Base-by-base conservation (phyloP, 1,140 invertebrate genomes). In the Oryctes rhinoceros region DNA sequence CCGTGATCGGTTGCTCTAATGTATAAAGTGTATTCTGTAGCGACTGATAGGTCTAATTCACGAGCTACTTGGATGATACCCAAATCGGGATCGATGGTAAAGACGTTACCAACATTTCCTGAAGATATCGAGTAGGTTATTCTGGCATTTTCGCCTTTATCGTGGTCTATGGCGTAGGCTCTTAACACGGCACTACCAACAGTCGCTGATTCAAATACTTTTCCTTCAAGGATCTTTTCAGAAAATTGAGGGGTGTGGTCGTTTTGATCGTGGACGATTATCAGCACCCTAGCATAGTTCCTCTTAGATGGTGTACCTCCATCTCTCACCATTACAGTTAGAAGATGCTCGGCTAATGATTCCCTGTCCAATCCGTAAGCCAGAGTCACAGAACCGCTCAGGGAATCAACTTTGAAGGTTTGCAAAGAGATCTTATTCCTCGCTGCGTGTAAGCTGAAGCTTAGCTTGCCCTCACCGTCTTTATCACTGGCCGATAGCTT, bases 321-420 rank as follows among this genome's bases (percentile, higher is more conserved):
- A 88, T 99, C 97, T 82, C 94, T 93, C 0, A 96, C 96, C 91
- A 96, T 95, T 4, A 98, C 93, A 0, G 95, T 98, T 48, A 98
- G 86, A 47, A 96, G 91, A 88, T 98, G 97, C 49, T 94, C 91
- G 30, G 92, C 91, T 6, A 94, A 93, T 20, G 93, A 93, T 88
- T 98, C 96, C 85, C 94, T 44, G 86, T 97, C 95, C 30, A 97
- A 88, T 24, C 90, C 88, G 81, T 93, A 91, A 47, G 91, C 92
- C 3, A 96, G 87, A 13, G 91, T 91, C 7, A 97, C 89, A 39
- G 92, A 90, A 1, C 96, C 96, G 20, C 91, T 93, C 24, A 94
- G 89, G 71, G 95, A 94, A 88, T 96, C 93, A 20, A 97, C 91
- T 75, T 93, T 92, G 86, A 98, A 98, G 78, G 95, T 92, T 62